Evolutionary conservation across 2,797 vertebrate genomes (phyloP), one percentile per base, ranked within the genome.

Genomic region (Sebastes hopkinsi): DNA sequence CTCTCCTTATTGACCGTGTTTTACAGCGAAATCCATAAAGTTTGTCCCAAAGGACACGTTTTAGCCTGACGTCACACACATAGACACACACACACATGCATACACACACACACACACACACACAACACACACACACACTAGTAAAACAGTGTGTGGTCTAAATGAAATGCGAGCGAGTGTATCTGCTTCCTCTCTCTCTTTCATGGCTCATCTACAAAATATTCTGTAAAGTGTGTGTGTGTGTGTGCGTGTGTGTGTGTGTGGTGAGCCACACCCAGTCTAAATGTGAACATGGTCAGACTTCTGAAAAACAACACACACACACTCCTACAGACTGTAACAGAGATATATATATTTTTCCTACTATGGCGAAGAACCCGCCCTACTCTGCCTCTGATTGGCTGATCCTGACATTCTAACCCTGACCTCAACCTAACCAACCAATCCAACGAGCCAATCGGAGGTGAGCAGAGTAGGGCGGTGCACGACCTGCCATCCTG

Each of bases 21-120:
- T 90, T 81, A 88, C 81, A 85, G 72, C 25, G 2, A 80, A 86
- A 90, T 86, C 89, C 72, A 91, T 92, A 92, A 91, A 88, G 77
- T 88, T 76, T 65, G 70, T 85, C 85, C 85, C 92, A 70, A 56
- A 82, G 86, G 87, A 82, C 70, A 36, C n/a, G 14, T 84, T 82
- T 77, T 4, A 87, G 67, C 5, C 59, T 86, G 81, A 88, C 60
- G 34, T 81, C 88, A 73, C 67, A 72, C 60, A 69, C 66, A 70
- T 58, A 72, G n/a, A 85, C 22, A 20, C 60, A 38, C 66, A 64
- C 72, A 25, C 32, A 32, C 72, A 56, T 29, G 32, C 67, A 77
- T 50, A 74, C 58, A 74, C 59, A 29, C 58, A 25, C 80, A 64
- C 54, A 60, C 60, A 62, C 61, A 38, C 66, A 64, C 72, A 75